phyloP scores from a whole-genome alignment of 2,797 vertebrate genomes.

The Sebastes matsubarae region DNA sequence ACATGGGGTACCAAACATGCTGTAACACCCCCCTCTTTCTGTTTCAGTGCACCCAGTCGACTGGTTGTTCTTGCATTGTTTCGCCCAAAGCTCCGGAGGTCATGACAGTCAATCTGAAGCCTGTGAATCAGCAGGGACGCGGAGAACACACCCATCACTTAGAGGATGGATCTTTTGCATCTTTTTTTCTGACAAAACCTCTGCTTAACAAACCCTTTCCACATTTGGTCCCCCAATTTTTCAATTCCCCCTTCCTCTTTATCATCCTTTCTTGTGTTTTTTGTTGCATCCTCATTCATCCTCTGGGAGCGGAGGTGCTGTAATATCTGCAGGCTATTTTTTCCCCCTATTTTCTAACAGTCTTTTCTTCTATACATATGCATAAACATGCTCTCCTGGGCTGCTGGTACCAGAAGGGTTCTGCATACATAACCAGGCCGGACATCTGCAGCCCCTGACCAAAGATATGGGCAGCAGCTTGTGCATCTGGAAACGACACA shows the following conservation, averaged over 20 bases:
- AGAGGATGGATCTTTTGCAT: background rate
- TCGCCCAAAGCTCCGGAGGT: background rate
- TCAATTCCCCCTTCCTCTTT: background rate
- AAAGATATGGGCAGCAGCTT: constrained; percentile 10
- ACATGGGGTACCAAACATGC: background rate
- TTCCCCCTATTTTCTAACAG: background rate
- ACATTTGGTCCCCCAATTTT: background rate
- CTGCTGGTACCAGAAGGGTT: constrained; percentile 9
- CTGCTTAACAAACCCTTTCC: background rate
- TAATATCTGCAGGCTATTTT: background rate
- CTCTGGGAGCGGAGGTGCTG: background rate
- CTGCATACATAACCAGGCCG: constrained; percentile 34
- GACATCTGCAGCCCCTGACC: constrained; percentile 33
- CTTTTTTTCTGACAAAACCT: background rate
- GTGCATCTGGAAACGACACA: constrained; percentile 7
- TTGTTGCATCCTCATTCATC: background rate
- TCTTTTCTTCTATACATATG: background rate
- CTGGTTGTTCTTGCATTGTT: constrained; percentile 3
- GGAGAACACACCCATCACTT: background rate
- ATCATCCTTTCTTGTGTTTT: background rate
- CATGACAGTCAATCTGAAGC: constrained; percentile 12
- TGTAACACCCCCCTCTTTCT: background rate
- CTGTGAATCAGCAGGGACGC: constrained; percentile 15
- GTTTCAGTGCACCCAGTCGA: background rate
- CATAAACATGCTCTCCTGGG: background rate